Conservation (phyloP, 2,888 invertebrate genomes). For the Agriopis aurantiaria region DNA sequence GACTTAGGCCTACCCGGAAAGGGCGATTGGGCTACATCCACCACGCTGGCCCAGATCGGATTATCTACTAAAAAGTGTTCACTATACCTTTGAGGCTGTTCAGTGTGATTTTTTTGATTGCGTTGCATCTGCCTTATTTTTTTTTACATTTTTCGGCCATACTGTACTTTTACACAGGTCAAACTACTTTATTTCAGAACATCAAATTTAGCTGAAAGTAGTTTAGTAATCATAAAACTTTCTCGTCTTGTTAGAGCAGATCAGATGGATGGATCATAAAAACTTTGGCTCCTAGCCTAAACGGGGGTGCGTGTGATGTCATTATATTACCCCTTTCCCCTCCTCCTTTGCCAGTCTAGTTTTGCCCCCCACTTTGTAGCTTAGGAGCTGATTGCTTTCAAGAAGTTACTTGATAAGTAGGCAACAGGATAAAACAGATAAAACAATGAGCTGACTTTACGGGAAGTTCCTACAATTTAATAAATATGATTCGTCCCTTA, state of each 20-base stretch:
- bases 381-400: slow-evolving; percentile 4
- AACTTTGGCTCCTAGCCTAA: slow-evolving; percentile 36
- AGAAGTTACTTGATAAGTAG: neutral
- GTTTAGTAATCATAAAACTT: slow-evolving; percentile 26
- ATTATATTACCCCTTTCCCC: slow-evolving; percentile 19
- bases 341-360: neutral
- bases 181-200: slow-evolving; percentile 18
- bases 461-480: too few relatives aligned
- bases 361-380: neutral
- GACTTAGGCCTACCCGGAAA: too few relatives aligned
- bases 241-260: slow-evolving; percentile 26
- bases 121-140: too few relatives aligned
- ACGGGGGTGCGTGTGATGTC: slow-evolving; percentile 25
- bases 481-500: too few relatives aligned
- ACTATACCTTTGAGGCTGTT: too few relatives aligned
- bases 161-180: neutral
- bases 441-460: too few relatives aligned
- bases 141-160: neutral
- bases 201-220: slow-evolving; percentile 11
- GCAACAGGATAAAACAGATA: too few relatives aligned
- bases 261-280: slow-evolving; percentile 29
- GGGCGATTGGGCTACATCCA: too few relatives aligned
- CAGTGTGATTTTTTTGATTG: too few relatives aligned
- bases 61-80: too few relatives aligned
- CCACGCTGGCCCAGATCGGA: too few relatives aligned